Evolutionary conservation across 1,140 invertebrate genomes (phyloP).

Genomic region (Pentalonia nigronervosa): DNA sequence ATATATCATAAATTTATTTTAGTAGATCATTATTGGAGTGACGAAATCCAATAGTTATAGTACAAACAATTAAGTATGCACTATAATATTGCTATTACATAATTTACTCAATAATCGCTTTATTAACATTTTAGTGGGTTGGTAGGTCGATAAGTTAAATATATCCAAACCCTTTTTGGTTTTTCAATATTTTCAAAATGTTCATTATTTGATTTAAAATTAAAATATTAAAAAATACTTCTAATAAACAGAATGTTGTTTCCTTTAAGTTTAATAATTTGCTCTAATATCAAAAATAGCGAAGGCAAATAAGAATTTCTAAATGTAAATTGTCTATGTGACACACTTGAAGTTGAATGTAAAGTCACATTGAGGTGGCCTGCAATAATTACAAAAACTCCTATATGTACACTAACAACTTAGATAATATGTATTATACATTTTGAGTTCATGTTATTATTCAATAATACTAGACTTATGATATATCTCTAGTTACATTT

Average conservation of each 20-base stretch:
- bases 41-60: not conserved
- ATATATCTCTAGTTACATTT: not conserved
- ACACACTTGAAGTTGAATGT: not conserved
- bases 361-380: not conserved
- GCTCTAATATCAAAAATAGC: not conserved
- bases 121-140: too few species aligned
- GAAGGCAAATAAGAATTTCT: not conserved
- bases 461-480: not conserved
- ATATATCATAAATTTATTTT: not conserved
- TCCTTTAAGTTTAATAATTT: not conserved
- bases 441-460: not conserved
- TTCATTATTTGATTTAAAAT: too few species aligned
- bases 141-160: too few species aligned
- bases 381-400: not conserved
- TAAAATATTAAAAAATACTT: not conserved
- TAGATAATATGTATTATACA: not conserved
- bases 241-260: not conserved
- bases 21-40: not conserved
- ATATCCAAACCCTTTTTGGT: too few species aligned
- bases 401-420: not conserved
- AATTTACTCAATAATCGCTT: too few species aligned
- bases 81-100: too few species aligned
- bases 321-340: not conserved
- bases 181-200: too few species aligned
- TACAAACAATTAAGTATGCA: too few species aligned